A percentile compares a stretch with the other conserved stretches of the same genome.
Evolutionary conservation across 1,140 invertebrate species (phyloP).

Genomic region (Hypothenemus hampei): DNA sequence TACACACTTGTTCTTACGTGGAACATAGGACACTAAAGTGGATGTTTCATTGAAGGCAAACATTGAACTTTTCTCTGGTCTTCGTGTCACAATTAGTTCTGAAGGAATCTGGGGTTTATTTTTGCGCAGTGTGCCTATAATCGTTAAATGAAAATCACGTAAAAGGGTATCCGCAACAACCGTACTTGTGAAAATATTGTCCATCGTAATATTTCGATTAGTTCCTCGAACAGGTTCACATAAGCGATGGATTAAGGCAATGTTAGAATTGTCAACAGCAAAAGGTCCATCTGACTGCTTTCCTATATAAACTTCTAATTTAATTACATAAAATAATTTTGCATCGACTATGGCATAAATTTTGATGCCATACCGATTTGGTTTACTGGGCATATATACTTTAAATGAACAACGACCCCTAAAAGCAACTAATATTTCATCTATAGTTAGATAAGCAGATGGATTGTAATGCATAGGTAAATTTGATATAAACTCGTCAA

Average conservation of each 20-base stretch:
- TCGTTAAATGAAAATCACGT: conserved; percentile 12
- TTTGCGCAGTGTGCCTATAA: conserved; percentile 10
- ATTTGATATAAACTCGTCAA: conserved; percentile 21
- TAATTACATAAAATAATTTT: conserved; percentile 39
- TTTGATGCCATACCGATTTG: conserved; percentile 41
- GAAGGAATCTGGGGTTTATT: conserved; percentile 17
- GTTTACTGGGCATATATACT: conserved; percentile 42
- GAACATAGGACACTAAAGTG: conserved; percentile 3
- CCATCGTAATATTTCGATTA: conserved; percentile 32
- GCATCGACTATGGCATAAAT: conserved; percentile 37
- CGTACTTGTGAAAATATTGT: conserved; percentile 31
- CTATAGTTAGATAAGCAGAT: conserved; percentile 13
- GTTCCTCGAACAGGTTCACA: conserved; percentile 14
- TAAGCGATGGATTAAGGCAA: conserved; percentile 4
- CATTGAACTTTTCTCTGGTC: conserved; percentile 4
- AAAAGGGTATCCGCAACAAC: conserved; percentile 20
- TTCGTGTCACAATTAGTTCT: neutral
- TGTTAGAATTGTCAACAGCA: neutral
- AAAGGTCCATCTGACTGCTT: neutral
- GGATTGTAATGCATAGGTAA: neutral
- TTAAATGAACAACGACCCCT: conserved; percentile 29
- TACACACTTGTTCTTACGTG: neutral
- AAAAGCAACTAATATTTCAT: conserved; percentile 31
- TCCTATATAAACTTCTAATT: conserved; percentile 18
- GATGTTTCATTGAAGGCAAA: conserved; percentile 6